Conservation (phyloP, 2,113 vertebrate species). For the Gracilinanus agilis region DNA sequence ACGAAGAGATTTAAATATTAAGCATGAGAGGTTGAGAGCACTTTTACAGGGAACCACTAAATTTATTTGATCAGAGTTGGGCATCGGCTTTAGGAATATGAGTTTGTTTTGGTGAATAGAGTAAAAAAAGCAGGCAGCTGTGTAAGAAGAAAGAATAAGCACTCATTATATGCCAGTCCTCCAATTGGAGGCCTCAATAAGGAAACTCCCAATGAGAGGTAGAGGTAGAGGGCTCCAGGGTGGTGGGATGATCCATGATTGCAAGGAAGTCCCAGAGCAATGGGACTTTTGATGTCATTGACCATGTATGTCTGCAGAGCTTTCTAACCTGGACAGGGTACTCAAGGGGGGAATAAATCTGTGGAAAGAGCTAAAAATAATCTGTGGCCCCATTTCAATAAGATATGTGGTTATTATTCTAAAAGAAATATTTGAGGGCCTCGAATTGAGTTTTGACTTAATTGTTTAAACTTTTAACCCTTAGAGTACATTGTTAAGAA, state of each 20-base stretch:
- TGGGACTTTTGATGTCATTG: neutral
- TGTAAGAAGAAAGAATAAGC: neutral
- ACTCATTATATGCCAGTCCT: neutral
- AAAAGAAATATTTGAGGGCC: slow-evolving; percentile 34
- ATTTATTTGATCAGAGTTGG: neutral
- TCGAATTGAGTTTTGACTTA: slow-evolving; percentile 55
- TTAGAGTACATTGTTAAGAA: slow-evolving; percentile 45
- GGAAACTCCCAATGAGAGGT: neutral
- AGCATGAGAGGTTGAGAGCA: neutral
- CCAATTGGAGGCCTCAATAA: neutral
- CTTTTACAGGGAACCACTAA: neutral
- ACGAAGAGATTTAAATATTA: neutral
- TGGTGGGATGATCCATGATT: neutral
- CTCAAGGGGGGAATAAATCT: neutral
- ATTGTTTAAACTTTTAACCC: slow-evolving; percentile 26
- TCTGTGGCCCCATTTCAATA: slow-evolving; percentile 43
- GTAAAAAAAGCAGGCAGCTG: neutral
- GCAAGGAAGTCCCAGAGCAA: neutral
- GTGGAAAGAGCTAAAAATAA: neutral
- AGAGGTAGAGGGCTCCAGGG: neutral
- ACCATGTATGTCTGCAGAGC: neutral
- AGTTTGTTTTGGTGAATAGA: neutral
- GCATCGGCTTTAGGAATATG: neutral
- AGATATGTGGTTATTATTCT: slow-evolving; percentile 33
- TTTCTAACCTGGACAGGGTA: too few relatives aligned